These are phyloP conservation scores for Melanotaenia duboulayi DNA, from an alignment of 2,113 vertebrate species.

Conservation along the genomic window DNA sequence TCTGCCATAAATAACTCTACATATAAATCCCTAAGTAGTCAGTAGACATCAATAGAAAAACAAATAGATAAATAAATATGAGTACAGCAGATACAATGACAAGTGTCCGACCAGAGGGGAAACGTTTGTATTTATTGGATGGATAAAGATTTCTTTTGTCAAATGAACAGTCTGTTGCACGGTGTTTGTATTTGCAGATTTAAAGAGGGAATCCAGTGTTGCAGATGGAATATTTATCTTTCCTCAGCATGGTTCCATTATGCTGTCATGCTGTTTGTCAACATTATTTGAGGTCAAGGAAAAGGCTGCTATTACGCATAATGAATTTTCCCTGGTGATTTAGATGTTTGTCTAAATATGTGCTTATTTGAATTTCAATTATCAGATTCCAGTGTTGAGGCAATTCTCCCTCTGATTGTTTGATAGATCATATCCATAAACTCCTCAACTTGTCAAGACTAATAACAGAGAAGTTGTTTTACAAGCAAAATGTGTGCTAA, in stretches of 20 bases:
- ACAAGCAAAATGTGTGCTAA: constrained; percentile 18
- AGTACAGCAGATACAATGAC: too few species aligned
- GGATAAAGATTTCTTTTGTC: constrained; percentile 6
- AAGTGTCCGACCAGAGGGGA: too few species aligned
- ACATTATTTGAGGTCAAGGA: constrained; percentile 69
- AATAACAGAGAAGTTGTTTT: constrained; percentile 42
- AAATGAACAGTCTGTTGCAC: not conserved
- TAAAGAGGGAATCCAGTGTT: constrained; percentile 28
- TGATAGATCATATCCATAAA: constrained; percentile 65
- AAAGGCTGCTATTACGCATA: constrained; percentile 64
- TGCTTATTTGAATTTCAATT: constrained; percentile 72
- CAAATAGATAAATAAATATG: too few species aligned
- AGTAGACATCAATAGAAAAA: too few species aligned
- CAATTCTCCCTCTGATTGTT: constrained; percentile 45
- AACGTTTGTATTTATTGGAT: too few species aligned
- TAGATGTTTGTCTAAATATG: constrained; percentile 66
- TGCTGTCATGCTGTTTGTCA: constrained; percentile 60
- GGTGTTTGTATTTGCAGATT: constrained; percentile 34
- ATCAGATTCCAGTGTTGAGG: constrained; percentile 46
- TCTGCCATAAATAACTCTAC: too few species aligned
- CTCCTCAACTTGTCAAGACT: constrained; percentile 40
- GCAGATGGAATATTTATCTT: constrained; percentile 64
- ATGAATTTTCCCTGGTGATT: constrained; percentile 67
- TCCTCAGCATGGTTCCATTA: constrained; percentile 62
- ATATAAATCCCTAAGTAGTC: too few species aligned